phyloP scores from a whole-genome alignment of 2,888 invertebrate species.

The Cephus rjabovi region DNA sequence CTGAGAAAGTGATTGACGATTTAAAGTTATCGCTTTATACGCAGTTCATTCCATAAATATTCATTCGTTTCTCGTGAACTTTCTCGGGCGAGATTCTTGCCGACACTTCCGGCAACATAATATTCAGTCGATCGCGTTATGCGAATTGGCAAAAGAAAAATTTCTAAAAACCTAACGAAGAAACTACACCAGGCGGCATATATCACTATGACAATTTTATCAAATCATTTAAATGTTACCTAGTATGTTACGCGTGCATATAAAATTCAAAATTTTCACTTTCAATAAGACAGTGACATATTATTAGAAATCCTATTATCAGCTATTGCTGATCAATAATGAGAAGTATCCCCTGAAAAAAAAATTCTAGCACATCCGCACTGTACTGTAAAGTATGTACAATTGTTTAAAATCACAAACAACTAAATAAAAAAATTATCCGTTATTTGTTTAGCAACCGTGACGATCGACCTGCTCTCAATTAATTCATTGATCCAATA shows the following conservation, averaged over 20 bases:
- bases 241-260: neutral
- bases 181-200: neutral
- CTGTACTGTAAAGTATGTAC: neutral
- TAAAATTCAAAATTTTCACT: neutral
- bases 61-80: neutral
- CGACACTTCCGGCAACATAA: neutral
- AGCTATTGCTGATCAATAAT: no score
- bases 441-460: neutral
- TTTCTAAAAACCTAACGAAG: neutral
- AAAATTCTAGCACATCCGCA: neutral
- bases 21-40: neutral
- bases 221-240: neutral
- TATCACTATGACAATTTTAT: neutral
- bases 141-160: neutral
- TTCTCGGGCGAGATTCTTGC: neutral
- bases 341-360: neutral
- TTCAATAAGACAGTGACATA: no score
- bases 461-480: neutral
- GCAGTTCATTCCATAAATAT: neutral
- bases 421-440: neutral
- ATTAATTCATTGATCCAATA: neutral
- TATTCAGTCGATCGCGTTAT: neutral
- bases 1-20: neutral
- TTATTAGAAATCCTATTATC: no score
- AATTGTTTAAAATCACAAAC: neutral